Evolutionary conservation across 2,797 vertebrate species (phyloP).

Genomic region (Ficedula albicollis): DNA sequence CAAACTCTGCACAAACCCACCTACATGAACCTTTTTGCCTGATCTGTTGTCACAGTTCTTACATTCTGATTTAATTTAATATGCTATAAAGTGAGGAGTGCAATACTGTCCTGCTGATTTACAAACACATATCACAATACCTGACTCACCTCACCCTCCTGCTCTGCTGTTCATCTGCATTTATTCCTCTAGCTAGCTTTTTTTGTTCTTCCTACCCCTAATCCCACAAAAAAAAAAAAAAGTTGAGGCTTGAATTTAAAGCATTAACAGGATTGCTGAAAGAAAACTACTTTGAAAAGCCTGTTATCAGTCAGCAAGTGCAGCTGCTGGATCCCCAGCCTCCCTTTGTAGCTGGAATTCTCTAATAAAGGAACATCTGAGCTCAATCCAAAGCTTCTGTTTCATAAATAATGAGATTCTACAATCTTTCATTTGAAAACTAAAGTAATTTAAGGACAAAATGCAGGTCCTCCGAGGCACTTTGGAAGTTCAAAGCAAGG

Average conservation of each 20-base stretch:
- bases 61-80: rapidly evolving
- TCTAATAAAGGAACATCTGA: not conserved
- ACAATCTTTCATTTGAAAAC: not conserved
- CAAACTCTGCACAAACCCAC: not conserved
- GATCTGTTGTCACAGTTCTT: too few species aligned
- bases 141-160: not conserved
- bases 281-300: not conserved
- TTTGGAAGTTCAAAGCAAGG: not conserved
- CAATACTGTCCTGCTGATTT: not conserved
- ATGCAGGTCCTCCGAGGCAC: not conserved
- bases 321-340: not conserved
- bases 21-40: rapidly evolving
- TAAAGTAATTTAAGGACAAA: not conserved
- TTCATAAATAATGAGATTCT: not conserved
- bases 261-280: not conserved
- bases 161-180: not conserved
- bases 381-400: not conserved
- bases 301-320: not conserved
- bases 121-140: rapidly evolving
- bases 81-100: not conserved
- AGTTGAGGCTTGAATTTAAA: not conserved
- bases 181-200: not conserved
- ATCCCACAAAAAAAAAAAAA: not conserved
- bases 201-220: not conserved
- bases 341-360: not conserved